Base-by-base conservation (phyloP, 2,888 invertebrate species). In the Diaperis boleti region DNA sequence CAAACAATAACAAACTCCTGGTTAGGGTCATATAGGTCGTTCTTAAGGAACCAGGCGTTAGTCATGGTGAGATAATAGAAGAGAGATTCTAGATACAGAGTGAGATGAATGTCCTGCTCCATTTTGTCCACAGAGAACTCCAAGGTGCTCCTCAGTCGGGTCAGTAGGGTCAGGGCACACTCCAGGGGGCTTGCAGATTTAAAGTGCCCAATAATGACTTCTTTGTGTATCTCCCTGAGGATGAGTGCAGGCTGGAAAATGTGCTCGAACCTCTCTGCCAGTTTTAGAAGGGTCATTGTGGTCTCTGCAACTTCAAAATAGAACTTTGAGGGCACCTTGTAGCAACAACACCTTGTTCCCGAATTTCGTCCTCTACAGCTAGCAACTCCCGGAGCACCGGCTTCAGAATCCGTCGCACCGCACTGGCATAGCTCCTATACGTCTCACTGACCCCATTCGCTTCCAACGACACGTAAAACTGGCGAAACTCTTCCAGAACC, bases 21-120 rank as follows among this genome's bases (percentile, higher is more conserved):
- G 1, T 72, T 70, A 57, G 69, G 65, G 67, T 81, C 79, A 3
- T 65, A 66, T 1, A 80, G 68, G 8, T 68, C 66, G 55, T 77
- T 76, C 35, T 76, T 76, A 17, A 72, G 72, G 55, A 81, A 68
- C 82, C 81, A 82, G 1, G 69, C 69, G 59, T 81, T 74, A 15
- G 80, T 73, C 1, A 79, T 59, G 1, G 68, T 69, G 2, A 80
- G 72, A 72, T 81, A 82, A 62, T 78, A 75, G 62, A 73, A 76
- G 8, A 79, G 65, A 66, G 74, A 76, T 42, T 79, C 77, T 17
- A 82, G 57, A 66, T 80, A 80, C 20, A 82, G 50, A 0, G 77
- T 72, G 22, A 81, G 55, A 59, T 74, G 76, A 20, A 81, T 67
- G 67, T 81, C 78, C 61, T 78, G 79, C 54, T 77, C 79, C 56